Percentiles rank a stretch among this genome's conserved stretches.
phyloP scores from a whole-genome alignment of 2,888 invertebrate genomes.

The Rutpela maculata region DNA sequence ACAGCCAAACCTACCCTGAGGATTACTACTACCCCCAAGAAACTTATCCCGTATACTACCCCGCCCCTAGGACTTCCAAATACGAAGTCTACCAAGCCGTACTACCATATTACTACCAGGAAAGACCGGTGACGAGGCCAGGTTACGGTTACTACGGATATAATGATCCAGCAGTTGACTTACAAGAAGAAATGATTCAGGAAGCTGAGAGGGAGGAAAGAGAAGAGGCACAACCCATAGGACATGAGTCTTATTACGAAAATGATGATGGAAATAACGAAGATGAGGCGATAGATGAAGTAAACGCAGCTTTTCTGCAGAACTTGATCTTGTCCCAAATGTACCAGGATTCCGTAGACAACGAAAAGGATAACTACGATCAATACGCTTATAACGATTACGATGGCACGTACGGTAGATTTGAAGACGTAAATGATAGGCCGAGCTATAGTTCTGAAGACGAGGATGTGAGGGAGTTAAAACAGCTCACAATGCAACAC shows the following conservation, averaged over 20 bases:
- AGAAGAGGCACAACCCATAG: conserved; percentile 78
- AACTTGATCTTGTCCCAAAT: conserved; percentile 82
- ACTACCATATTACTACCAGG: conserved; percentile 74
- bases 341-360: conserved; percentile 76
- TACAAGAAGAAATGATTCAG: conserved; percentile 78
- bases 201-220: conserved; percentile 78
- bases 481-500: conserved; percentile 77
- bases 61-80: conserved; percentile 74
- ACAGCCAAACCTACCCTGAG: conserved; percentile 76
- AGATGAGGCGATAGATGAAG: conserved; percentile 70
- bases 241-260: conserved; percentile 82
- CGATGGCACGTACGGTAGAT: conserved; percentile 66
- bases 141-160: conserved; percentile 73
- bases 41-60: conserved; percentile 70
- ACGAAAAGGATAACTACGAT: conserved; percentile 60
- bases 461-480: conserved; percentile 81
- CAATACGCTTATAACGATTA: conserved; percentile 61
- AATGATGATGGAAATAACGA: conserved; percentile 70
- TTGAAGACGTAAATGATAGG: conserved; percentile 51
- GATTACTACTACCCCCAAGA: conserved; percentile 74
- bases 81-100: conserved; percentile 73
- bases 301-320: conserved; percentile 80
- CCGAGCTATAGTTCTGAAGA: conserved; percentile 73
- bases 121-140: conserved; percentile 68
- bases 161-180: conserved; percentile 74